Base-by-base conservation (phyloP, 2,113 vertebrate species). In the Crotophaga sulcirostris region DNA sequence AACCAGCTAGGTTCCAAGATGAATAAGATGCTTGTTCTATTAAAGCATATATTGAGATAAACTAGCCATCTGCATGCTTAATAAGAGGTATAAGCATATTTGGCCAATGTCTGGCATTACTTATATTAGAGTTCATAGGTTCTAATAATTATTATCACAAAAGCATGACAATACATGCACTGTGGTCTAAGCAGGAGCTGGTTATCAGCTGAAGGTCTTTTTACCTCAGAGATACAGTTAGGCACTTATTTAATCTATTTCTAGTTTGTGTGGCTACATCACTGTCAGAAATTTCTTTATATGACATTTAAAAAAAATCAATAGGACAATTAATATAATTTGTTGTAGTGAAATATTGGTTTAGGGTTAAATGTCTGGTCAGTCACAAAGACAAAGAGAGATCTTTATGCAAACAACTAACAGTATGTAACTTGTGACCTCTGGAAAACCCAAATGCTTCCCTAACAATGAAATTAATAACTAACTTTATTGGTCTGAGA, bases 31-130 rank as follows among this genome's bases (percentile, higher is more conserved):
- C 8, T 77, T 73, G 14, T 16, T 6, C 2, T 83, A 29, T 52
- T 11, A 72, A n/a, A 83, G 3, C 4, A 36, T 15, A 23, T 45
- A 62, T 36, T 59, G 47, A 45, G 16, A 59, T 34, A 80, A 54
- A 69, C 12, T 6, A 38, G 8, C 11, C 42, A 0, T 20, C 38
- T 60, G 4, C 0, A 4, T 12, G 10, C 38, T 56, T 54, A 45
- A 3, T 72, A 79, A 75, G 19, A 81, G 15, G 6, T 49, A 52
- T 20, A 52, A 15, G 5, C 18, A 26, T 8, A 26, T 63, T 58
- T 66, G 25, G 17, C 11, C 3, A 54, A 36, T 9, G 7, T 49
- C 19, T 89, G 33, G 1, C 14, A 56, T 52, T 69, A 44, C 2
- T 51, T 70, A 54, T 14, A 20, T 2, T 51, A 59, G 4, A 76